Conservation (phyloP, 2,113 vertebrate species). For the Phycodurus eques region DNA sequence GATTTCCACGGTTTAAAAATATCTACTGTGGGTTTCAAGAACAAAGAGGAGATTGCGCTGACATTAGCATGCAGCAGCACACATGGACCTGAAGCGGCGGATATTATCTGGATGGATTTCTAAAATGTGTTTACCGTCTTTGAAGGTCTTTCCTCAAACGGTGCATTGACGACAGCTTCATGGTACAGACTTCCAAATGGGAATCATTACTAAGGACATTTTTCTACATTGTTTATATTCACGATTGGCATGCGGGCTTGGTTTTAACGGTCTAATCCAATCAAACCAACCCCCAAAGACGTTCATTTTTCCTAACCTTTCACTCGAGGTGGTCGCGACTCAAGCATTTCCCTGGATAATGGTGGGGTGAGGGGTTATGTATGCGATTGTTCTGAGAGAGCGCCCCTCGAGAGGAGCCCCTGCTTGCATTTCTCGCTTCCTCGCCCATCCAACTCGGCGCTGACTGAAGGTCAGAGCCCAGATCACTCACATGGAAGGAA, state of each 20-base stretch:
- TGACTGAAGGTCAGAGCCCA: conserved; percentile 50
- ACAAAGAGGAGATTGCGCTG: conserved; percentile 68
- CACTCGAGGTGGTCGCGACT: conserved; percentile 40
- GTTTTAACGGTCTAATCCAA: not conserved
- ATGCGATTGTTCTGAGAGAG: conserved; percentile 50
- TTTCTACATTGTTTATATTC: conserved; percentile 37
- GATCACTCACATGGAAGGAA: conserved; percentile 23
- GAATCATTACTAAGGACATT: conserved; percentile 63
- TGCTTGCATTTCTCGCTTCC: conserved; percentile 25
- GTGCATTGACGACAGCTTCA: conserved; percentile 55
- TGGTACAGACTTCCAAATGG: conserved; percentile 48
- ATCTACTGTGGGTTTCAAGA: conserved; percentile 67
- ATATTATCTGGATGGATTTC: conserved; percentile 61
- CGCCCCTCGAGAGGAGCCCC: conserved; percentile 43
- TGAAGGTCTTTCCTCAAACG: conserved; percentile 65
- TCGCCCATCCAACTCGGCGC: conserved; percentile 30
- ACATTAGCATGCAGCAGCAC: conserved; percentile 68
- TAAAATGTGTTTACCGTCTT: conserved; percentile 67
- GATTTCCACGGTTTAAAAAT: conserved; percentile 73
- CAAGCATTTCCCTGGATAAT: conserved; percentile 22
- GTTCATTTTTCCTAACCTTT: conserved; percentile 36
- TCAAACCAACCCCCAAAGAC: not conserved
- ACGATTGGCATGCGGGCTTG: not conserved
- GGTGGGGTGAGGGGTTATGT: conserved; percentile 39
- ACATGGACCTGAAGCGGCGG: conserved; percentile 49